Base-by-base conservation (phyloP, 2,888 invertebrate genomes). In the Geotrupes spiniger region DNA sequence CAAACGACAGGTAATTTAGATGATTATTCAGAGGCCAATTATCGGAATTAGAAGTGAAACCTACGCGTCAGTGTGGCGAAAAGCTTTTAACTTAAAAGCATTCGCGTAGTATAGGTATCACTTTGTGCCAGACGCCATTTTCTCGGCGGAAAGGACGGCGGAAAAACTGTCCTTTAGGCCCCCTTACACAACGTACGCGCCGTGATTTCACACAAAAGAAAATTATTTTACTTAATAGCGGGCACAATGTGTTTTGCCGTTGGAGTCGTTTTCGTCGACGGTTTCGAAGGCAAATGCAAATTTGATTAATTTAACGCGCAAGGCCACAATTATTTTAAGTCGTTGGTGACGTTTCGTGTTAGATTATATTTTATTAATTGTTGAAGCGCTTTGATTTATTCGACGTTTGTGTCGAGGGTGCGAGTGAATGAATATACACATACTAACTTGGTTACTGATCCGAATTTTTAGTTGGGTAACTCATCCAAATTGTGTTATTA, bases 21-120 rank as follows among this genome's bases (percentile, higher is more conserved):
- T 46, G 45, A 39, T 50, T 44, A 52, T 56, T 52, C 40, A 49
- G 36, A 27, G 44, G 54, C 54, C 63, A 64, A 64, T 64, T 63
- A 64, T 60, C 52, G 47, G 55, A 64, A 64, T 63, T 64, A 62
- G 61, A 41, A 38, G 60, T 55, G 56, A 62, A 55, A 58, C 59
- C 54, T 57, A 58, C 57, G 57, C 52, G 55, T 52, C 21, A 6
- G 39, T 45, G 56, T 59, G 58, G 56, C 54, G 44, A 57, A 59
- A 58, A 57, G 63, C 71, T 71, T 71, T 72, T 70, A 71, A 59
- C 53, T 59, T 70, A 65, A 72, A 64, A 62, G 61, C 56, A 56
- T 54, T 48, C 51, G 52, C 40, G 21, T 6, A 59, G 62, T 58
- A 62, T 60, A 60, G 68, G 58, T 69, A 61, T 64, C 66, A 64